Evolutionary conservation across 2,797 vertebrate species (phyloP).

Genomic region (Caiman crocodilus): DNA sequence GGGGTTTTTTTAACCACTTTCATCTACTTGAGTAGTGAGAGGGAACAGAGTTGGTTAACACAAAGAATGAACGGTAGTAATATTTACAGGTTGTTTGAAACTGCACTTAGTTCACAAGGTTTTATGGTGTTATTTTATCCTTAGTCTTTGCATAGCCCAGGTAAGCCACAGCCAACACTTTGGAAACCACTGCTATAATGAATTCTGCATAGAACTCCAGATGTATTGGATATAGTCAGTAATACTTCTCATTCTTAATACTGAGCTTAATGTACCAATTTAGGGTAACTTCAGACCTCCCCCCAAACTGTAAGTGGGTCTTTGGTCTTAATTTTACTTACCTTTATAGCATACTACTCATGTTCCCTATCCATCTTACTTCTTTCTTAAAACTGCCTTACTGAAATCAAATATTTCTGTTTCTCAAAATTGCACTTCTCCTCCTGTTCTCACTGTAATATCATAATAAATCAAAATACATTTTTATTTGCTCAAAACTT

Average conservation of each 20-base stretch:
- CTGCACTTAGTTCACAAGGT: not conserved
- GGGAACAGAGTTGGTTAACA: not conserved
- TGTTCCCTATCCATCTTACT: not conserved
- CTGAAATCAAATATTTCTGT: conserved; percentile 21
- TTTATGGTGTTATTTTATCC: not conserved
- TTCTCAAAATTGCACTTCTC: conserved; percentile 20
- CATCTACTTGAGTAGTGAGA: not conserved
- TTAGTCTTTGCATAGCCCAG: not conserved
- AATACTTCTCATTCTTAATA: not conserved
- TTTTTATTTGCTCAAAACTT: not conserved
- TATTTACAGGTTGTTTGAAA: not conserved
- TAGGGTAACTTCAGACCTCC: not conserved
- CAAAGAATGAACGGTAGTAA: not conserved
- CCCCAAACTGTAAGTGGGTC: not conserved
- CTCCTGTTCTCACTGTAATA: not conserved
- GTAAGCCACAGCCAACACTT: not conserved
- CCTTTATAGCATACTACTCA: not conserved
- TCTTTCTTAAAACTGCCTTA: conserved; percentile 1
- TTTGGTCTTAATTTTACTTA: not conserved
- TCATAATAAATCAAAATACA: conserved; percentile 25
- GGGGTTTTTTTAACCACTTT: not conserved
- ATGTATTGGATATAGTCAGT: accelerated
- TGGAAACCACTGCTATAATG: not conserved
- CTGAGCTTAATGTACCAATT: not conserved
- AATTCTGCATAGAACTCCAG: not conserved